These are phyloP conservation scores for Phortica magna DNA, from an alignment of 2,888 invertebrate species.

Conservation along the genomic window DNA sequence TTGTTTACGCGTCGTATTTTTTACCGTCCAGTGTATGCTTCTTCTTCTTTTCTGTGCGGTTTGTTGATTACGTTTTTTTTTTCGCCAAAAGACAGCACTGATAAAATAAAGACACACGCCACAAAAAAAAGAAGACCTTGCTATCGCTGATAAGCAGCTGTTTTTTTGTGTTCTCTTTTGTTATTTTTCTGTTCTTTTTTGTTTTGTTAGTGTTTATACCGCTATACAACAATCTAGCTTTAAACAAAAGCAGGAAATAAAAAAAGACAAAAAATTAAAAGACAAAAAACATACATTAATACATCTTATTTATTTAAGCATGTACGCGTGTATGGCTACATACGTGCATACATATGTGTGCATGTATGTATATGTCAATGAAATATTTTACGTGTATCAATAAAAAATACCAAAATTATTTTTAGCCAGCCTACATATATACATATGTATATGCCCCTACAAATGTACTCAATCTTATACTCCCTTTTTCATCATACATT, in stretches of 20 bases:
- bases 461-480: not conserved
- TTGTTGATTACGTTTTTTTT: conserved; percentile 14
- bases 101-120: conserved; percentile 4
- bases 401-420: not conserved
- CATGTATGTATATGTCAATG: conserved; percentile 47
- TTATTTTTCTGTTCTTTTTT: conserved; percentile 15
- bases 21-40: not conserved
- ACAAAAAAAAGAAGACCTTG: not conserved
- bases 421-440: conserved; percentile 11
- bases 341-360: not conserved
- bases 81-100: not conserved
- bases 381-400: conserved; percentile 54
- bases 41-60: not conserved
- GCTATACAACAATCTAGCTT: not conserved
- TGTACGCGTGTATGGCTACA: not conserved
- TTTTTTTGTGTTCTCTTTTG: conserved; percentile 7
- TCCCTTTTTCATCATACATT: too few relatives aligned
- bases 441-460: conserved; percentile 34
- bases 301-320: not conserved
- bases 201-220: conserved; percentile 9
- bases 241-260: conserved; percentile 31
- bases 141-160: conserved; percentile 38
- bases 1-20: conserved; percentile 19
- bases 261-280: too few relatives aligned
- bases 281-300: conserved; percentile 33